Evolutionary conservation across 2,113 vertebrate genomes (phyloP).

Genomic region (Chunga burmeisteri): DNA sequence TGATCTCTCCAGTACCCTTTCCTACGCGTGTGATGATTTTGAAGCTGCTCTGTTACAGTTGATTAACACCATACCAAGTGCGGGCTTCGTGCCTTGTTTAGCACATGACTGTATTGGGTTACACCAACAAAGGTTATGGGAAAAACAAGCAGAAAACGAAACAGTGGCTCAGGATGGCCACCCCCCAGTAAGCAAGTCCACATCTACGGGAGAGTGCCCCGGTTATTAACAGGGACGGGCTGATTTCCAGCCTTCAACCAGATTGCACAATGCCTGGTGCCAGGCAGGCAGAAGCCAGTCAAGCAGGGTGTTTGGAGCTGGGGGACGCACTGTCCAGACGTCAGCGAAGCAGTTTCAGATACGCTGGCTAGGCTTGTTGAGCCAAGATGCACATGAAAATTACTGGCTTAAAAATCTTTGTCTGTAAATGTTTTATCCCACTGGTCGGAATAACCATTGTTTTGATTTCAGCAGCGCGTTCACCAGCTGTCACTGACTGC

Average conservation of each 20-base stretch:
- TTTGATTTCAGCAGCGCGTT: not conserved
- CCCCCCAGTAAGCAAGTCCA: not conserved
- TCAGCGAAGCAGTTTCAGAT: not conserved
- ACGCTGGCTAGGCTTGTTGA: rapidly evolving
- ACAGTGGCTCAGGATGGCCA: not conserved
- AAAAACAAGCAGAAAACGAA: not conserved
- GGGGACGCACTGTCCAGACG: rapidly evolving
- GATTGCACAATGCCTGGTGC: not conserved
- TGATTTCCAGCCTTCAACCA: not conserved
- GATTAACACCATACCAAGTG: rapidly evolving
- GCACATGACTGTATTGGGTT: not conserved
- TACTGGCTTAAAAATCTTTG: not conserved
- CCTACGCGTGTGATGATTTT: not conserved
- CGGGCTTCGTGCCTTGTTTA: rapidly evolving
- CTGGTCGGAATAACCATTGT: not conserved
- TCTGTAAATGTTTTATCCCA: not conserved
- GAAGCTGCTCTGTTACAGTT: not conserved
- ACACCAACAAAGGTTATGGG: not conserved
- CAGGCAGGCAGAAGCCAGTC: not conserved
- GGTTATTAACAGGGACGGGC: not conserved
- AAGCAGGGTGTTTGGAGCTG: rapidly evolving
- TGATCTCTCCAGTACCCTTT: not conserved
- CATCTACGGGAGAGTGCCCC: not conserved
- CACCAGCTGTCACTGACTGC: not conserved
- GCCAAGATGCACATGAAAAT: not conserved